A percentile compares a stretch with the other conserved stretches of the same genome.
phyloP scores from a whole-genome alignment of 2,113 vertebrate genomes.

The Oriolus oriolus region DNA sequence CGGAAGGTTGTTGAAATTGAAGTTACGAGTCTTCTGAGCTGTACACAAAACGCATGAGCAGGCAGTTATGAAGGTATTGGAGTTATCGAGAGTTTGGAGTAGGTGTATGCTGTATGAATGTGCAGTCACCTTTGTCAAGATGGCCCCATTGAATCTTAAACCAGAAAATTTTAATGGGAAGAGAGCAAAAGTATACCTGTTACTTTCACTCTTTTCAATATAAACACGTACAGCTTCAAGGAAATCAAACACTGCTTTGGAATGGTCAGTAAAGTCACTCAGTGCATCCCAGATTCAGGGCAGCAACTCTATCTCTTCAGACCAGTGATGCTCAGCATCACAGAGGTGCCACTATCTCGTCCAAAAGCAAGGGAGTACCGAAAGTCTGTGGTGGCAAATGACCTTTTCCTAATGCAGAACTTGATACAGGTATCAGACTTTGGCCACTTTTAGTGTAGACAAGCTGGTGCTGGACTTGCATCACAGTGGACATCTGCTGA shows the following conservation, averaged over 20 bases:
- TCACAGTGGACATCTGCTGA: accelerated
- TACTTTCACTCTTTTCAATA: neutral
- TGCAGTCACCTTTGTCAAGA: neutral
- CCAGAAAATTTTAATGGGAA: neutral
- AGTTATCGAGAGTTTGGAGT: neutral
- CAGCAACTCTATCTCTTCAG: neutral
- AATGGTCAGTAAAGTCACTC: neutral
- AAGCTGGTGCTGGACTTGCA: neutral
- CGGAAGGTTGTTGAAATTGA: neutral
- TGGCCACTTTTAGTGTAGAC: neutral
- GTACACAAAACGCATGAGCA: neutral
- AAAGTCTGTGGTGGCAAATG: neutral
- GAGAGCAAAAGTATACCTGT: neutral
- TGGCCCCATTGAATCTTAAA: neutral
- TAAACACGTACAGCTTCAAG: neutral
- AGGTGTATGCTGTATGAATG: neutral
- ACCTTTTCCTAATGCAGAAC: neutral
- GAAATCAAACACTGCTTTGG: neutral
- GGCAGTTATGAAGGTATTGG: neutral
- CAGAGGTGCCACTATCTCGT: neutral
- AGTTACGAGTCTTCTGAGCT: neutral
- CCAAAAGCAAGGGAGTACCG: neutral
- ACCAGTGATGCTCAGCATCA: accelerated
- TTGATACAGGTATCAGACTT: neutral
- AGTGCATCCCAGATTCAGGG: neutral